Conservation (phyloP, 2,888 invertebrate genomes). For the Mycalesis mineus region DNA sequence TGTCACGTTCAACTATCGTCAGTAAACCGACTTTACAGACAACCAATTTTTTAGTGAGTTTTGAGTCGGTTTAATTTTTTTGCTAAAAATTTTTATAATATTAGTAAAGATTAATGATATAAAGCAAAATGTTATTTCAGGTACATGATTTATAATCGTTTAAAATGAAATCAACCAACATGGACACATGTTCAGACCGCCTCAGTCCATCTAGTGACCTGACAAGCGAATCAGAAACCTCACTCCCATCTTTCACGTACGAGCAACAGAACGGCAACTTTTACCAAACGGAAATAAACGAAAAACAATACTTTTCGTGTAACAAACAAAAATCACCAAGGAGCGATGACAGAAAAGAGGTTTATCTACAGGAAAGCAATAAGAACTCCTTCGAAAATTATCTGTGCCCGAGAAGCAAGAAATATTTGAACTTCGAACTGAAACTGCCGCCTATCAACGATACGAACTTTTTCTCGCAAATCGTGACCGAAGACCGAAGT, state of each 20-base stretch:
- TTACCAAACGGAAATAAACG: constrained; percentile 53
- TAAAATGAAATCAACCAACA: constrained; percentile 69
- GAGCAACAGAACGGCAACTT: constrained; percentile 49
- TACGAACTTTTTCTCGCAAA: constrained; percentile 56
- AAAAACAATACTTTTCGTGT: constrained; percentile 65
- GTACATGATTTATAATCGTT: neutral
- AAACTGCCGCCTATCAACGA: constrained; percentile 66
- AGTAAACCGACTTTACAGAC: no score
- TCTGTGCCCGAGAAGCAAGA: constrained; percentile 58
- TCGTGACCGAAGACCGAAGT: constrained; percentile 62
- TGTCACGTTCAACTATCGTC: no score
- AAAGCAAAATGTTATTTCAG: constrained; percentile 8
- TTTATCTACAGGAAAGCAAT: constrained; percentile 62
- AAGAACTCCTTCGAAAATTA: constrained; percentile 63
- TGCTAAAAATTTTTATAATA: no score
- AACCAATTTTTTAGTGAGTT: no score
- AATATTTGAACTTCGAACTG: constrained; percentile 69
- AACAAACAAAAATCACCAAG: constrained; percentile 59
- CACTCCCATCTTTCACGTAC: constrained; percentile 62
- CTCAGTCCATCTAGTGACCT: constrained; percentile 68
- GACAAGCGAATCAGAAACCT: constrained; percentile 70
- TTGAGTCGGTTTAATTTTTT: no score
- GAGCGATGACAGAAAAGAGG: constrained; percentile 50
- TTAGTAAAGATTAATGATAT: no score
- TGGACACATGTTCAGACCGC: constrained; percentile 68